Percentiles rank a stretch among this genome's conserved stretches.
These are phyloP conservation scores for Pachymerium ferrugineum DNA, from an alignment of 2,888 invertebrate genomes.

Conservation along the genomic window DNA sequence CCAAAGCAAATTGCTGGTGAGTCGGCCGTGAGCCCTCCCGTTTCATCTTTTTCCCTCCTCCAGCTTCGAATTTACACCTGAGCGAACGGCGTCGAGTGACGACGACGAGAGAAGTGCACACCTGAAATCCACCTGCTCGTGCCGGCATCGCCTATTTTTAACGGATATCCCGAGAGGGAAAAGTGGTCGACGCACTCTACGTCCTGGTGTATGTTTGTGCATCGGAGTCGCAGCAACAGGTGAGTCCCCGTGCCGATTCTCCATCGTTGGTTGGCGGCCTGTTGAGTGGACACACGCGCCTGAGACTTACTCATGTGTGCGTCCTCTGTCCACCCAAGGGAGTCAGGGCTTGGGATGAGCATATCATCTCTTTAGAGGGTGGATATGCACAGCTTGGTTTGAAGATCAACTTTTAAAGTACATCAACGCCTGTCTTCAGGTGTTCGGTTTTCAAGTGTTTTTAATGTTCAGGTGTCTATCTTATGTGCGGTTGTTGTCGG, in stretches of 20 bases:
- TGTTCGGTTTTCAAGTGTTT: too few relatives aligned
- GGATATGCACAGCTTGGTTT: not conserved
- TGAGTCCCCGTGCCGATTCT: slow-evolving; percentile 15
- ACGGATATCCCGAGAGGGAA: not conserved
- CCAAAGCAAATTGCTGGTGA: slow-evolving; percentile 27
- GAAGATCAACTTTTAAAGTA: not conserved
- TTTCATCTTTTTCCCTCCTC: slow-evolving; percentile 24
- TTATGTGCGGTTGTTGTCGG: too few relatives aligned
- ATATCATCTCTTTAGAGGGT: not conserved
- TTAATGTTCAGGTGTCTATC: too few relatives aligned
- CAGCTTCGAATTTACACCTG: slow-evolving; percentile 20
- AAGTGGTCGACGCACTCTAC: not conserved
- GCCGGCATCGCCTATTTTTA: not conserved
- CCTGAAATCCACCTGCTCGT: not conserved
- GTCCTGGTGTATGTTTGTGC: slow-evolving; percentile 4
- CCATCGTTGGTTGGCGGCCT: slow-evolving; percentile 22
- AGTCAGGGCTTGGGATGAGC: slow-evolving; percentile 23
- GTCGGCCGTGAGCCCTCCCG: slow-evolving; percentile 27
- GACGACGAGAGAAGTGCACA: slow-evolving; percentile 12
- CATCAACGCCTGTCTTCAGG: too few relatives aligned
- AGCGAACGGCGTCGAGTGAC: slow-evolving; percentile 10
- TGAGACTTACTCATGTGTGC: slow-evolving; percentile 19
- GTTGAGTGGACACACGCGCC: slow-evolving; percentile 27
- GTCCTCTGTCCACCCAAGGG: slow-evolving; percentile 20
- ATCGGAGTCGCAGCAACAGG: slow-evolving; percentile 19